Base-by-base conservation (phyloP, 2,888 invertebrate species). In the Aphidoletes aphidimyza region DNA sequence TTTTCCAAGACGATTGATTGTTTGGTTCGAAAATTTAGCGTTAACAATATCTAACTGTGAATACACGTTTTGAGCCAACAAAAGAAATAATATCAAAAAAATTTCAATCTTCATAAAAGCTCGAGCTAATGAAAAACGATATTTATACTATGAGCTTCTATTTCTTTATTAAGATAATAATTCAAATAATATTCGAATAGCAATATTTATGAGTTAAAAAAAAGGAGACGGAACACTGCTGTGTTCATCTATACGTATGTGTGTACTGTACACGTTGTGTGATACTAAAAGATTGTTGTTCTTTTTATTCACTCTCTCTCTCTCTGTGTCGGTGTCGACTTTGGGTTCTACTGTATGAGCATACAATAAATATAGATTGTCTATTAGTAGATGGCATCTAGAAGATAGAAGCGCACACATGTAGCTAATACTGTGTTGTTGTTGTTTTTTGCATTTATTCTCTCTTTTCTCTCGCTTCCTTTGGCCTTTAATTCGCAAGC, bases 101-200 rank as follows among this genome's bases (percentile, higher is more conserved):
- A 39, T 39, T 39, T 39, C 5, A 39, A 11, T 11, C 39, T 39
- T 5, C 39, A 19, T 54, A 0, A 22, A 0, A 22, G 54, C 26
- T 54, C 54, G 22, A 26, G 54, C 54, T 54, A 19, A 47, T 47
- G 47, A n/a, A n/a, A n/a, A n/a, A n/a, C n/a, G n/a, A n/a, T n/a
- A n/a, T n/a, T n/a, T n/a, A n/a, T n/a, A n/a, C n/a, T 19, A 19
- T 47, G 47, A 17, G 47, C 30, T 26, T 22, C 26, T 26, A 78
- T 78, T 78, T 78, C 78, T 36, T 78, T 78, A 78, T 78, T 78
- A 78, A 78, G 78, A 34, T 78, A 78, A 78, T 78, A 78, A 78
- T 78, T 78, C 78, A 78, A 54, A 22, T 26, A 54, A 54, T 26
- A 54, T 54, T 17, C 54, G 78, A 78, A 78, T 78, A 36, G 78